These are phyloP conservation scores for Spea bombifrons DNA, from an alignment of 2,113 vertebrate genomes.

Conservation along the genomic window DNA sequence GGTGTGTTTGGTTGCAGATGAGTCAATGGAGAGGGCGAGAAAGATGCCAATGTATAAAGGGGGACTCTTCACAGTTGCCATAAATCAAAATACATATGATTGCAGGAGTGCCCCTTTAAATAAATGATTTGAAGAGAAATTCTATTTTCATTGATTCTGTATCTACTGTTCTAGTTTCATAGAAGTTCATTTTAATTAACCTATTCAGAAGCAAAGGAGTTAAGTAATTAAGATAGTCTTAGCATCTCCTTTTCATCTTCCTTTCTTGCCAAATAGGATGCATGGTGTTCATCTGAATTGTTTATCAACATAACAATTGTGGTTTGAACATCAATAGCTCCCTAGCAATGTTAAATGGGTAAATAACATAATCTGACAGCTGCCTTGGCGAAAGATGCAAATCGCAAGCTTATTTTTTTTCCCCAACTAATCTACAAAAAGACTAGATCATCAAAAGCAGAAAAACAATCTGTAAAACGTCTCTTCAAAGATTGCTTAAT, in stretches of 20 bases:
- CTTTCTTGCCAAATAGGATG: background rate
- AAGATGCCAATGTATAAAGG: too few species aligned
- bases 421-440: slow-evolving; percentile 27
- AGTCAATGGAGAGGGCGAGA: too few species aligned
- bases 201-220: background rate
- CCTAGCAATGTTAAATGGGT: slow-evolving; percentile 34
- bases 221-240: background rate
- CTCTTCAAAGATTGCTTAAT: slow-evolving; percentile 25
- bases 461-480: slow-evolving; percentile 26
- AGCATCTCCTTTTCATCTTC: background rate
- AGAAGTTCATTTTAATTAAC: background rate
- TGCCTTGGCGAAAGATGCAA: slow-evolving; percentile 36
- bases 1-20: too few species aligned
- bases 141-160: background rate
- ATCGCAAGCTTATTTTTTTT: slow-evolving; percentile 30
- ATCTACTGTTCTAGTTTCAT: background rate
- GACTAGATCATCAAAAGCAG: slow-evolving; percentile 20
- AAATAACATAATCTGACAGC: slow-evolving; percentile 41
- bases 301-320: slow-evolving; percentile 32
- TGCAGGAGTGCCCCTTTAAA: too few species aligned
- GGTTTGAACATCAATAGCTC: slow-evolving; percentile 18
- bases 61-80: too few species aligned
- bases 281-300: slow-evolving; percentile 11
- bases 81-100: too few species aligned
- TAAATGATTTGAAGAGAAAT: too few species aligned